A percentile compares a stretch with the other conserved stretches of the same genome.
Conservation (phyloP, 2,797 vertebrate species). For the Trachops cirrhosus region DNA sequence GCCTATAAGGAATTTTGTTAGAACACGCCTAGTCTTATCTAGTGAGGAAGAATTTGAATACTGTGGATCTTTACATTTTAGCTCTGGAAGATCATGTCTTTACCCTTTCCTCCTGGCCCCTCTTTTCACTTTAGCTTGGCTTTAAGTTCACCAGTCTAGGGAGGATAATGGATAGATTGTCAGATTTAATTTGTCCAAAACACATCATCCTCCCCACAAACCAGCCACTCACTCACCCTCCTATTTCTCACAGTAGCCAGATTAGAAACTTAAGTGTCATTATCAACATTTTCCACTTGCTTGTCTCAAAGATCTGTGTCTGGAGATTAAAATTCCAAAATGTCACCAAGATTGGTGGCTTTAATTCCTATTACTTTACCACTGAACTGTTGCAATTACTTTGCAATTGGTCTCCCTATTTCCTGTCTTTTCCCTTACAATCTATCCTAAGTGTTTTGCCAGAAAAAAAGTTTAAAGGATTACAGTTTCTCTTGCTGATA, state of each 20-base stretch:
- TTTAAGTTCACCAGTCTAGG: not conserved
- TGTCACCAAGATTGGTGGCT: slow-evolving; percentile 23
- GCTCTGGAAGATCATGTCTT: not conserved
- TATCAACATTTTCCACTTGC: not conserved
- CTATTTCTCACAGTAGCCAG: not conserved
- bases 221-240: not conserved
- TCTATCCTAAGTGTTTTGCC: not conserved
- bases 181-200: not conserved
- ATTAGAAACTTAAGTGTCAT: not conserved
- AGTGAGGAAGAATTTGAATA: not conserved
- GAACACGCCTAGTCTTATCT: not conserved
- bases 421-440: not conserved
- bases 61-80: not conserved
- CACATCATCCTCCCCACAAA: not conserved
- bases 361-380: not conserved
- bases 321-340: slow-evolving; percentile 41
- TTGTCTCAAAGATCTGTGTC: not conserved
- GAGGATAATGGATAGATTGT: not conserved
- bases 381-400: not conserved
- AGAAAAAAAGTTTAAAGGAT: not conserved
- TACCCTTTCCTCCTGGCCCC: not conserved
- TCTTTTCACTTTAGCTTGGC: not conserved
- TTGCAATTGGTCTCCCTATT: not conserved
- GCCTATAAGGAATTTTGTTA: not conserved
- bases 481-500: not conserved